Evolutionary conservation across 2,113 vertebrate species (phyloP), one percentile per base, ranked within the genome.

Genomic region (Periophthalmodon schlosseri): DNA sequence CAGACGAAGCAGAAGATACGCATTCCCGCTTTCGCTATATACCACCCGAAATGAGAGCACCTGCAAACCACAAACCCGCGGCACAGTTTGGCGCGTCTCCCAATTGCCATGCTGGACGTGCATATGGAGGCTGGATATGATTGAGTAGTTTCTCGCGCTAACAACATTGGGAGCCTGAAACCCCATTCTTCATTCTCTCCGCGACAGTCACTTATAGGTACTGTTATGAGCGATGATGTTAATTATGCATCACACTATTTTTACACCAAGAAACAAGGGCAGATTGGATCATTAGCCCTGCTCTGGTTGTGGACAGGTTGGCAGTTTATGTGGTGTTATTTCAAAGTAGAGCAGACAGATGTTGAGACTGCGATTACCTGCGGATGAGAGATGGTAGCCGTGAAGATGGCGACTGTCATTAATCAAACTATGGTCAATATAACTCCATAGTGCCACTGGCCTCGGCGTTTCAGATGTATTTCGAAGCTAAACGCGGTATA

Each of bases 181-280:
- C 66, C 75, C 78, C 85, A 89, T 89, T 80, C 79, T 70, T 91
- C 83, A 89, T 86, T 70, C 72, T 61, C 69, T 67, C 20, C 24
- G 46, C 85, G 85, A 89, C 84, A 86, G 79, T 70, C 78, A 70
- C 81, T 89, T 91, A 91, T 88, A 80, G 89, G 85, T 85, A 82
- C 87, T 72, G 64, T 92, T 88, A 88, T 91, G 92, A 92, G 82
- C 78, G 87, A 92, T 93, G 90, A 87, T 91, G 89, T 89, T 92
- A 93, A 93, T 93, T 93, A 93, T 81, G 80, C 85, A 87, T 88
- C 81, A 54, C 75, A 88, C 88, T 91, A 90, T 92, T 91, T 92
- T 91, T 89, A 91, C 80, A 85, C 76, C 50, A 28, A 72, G 82
- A 86, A 88, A 91, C 85, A 88, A 86, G 91, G 90, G 87, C 90